Evolutionary conservation across 2,113 vertebrate species (phyloP), one percentile per base, ranked within the genome.

Genomic region (Notiomystis cincta): DNA sequence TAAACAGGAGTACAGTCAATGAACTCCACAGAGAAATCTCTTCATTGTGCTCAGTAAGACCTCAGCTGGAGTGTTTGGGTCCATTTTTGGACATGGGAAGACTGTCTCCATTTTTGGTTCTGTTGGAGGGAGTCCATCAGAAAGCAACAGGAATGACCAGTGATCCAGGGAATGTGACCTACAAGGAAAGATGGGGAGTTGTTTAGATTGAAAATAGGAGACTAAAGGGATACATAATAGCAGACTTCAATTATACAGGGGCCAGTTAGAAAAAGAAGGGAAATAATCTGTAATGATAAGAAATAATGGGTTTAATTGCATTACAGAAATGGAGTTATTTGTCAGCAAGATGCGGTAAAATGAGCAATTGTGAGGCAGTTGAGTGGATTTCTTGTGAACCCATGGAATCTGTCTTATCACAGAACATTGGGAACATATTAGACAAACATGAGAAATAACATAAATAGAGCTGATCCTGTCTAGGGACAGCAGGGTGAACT

Each of bases 381-480:
- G 54, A 90, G 37, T 91, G 75, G 48, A 72, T 73, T 86, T 66
- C 33, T 90, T 85, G 58, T 77, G 76, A 80, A 86, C 71, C 58
- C 58, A 23, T 58, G 86, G 79, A 94, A 71, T 58, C 87, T 91
- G 17, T 90, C 66, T 95, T 95, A 93, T 95, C 75, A 28, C 54
- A 73, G 58, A 92, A 58, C 54, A 58, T 70, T 77, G 86, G 54
- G 92, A 92, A 93, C 67, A 42, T 72, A 8, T 28, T 93, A 95
- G 82, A 92, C 88, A 95, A 88, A 93, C 79, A 92, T 50, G 35
- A 77, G 71, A 87, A 96, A 38, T 70, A 83, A 83, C 38, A 57
- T 93, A 97, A 94, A 96, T 95, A 93, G 9, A 70, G 86, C 38
- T 89, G 82, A 93, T 96, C 90, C 71, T 93, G 57, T 69, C 71